Evolutionary conservation across 2,113 vertebrate species (phyloP).

Genomic region (Sprattus sprattus): DNA sequence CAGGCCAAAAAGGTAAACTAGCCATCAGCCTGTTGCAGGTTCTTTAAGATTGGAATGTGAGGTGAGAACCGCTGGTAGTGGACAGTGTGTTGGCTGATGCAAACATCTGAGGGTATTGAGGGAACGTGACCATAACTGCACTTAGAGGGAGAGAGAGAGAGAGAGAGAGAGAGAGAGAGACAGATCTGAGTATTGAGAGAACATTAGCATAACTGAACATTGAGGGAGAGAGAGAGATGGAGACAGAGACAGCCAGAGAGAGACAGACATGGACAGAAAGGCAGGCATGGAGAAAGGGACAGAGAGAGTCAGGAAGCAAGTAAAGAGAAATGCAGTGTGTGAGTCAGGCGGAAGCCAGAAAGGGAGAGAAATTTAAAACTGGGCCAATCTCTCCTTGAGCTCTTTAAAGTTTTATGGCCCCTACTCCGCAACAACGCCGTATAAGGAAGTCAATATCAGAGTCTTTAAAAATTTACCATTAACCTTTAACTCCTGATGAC

Average conservation of each 20-base stretch:
- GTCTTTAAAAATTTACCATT: conserved; percentile 41
- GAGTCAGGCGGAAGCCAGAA: neutral
- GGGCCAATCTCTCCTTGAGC: conserved; percentile 22
- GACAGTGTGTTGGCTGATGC: neutral
- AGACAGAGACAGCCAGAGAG: neutral
- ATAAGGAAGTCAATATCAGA: conserved; percentile 23
- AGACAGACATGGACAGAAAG: neutral
- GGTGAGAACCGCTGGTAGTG: neutral
- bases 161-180: neutral
- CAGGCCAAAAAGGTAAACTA: conserved; percentile 57
- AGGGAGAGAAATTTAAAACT: conserved; percentile 21
- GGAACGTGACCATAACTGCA: neutral
- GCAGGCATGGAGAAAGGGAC: neutral
- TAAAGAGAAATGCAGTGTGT: neutral
- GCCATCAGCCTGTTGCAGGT: conserved; percentile 50
- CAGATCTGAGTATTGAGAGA: neutral
- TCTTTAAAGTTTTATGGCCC: conserved; percentile 32
- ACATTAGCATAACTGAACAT: neutral
- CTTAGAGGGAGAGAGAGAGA: neutral
- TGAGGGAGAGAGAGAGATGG: neutral
- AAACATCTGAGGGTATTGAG: neutral
- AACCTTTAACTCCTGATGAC: conserved; percentile 28
- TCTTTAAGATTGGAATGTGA: conserved; percentile 27
- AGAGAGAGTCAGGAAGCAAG: neutral
- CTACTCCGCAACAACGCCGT: neutral